Conservation (phyloP, 2,888 invertebrate species). For the Heteromyza rotundicornis region DNA sequence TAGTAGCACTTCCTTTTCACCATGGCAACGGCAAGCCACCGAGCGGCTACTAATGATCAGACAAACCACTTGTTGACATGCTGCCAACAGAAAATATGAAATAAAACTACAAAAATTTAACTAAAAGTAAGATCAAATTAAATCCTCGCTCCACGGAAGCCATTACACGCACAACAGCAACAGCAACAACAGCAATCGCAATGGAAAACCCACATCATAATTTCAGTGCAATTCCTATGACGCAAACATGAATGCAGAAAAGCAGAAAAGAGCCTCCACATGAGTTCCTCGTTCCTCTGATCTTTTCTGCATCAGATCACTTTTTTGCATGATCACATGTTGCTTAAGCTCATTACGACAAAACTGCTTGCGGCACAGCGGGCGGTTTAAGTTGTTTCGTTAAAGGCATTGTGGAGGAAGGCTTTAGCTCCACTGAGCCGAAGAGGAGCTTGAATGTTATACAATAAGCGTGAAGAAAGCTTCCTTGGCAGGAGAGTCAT, state of each 20-base stretch:
- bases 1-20: neutral
- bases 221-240: no score
- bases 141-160: constrained; percentile 22
- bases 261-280: neutral
- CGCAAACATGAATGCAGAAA: no score
- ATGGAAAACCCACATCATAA: constrained; percentile 17
- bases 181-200: no score
- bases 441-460: neutral
- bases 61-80: constrained; percentile 21
- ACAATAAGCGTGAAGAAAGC: constrained; percentile 10
- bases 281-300: neutral
- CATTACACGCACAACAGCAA: constrained; percentile 30
- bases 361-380: constrained; percentile 20
- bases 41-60: neutral
- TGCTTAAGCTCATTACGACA: constrained; percentile 18
- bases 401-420: neutral
- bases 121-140: no score
- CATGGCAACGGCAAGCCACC: neutral
- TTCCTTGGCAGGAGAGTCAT: neutral
- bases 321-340: neutral
- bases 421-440: neutral
- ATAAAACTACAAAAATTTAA: no score
- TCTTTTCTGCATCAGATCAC: neutral
- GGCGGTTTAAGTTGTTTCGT: no score
- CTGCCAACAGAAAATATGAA: constrained; percentile 33